Evolutionary conservation across 1,140 invertebrate species (phyloP), one percentile per base, ranked within the genome.

Genomic region (Holcopasites calliopsidis): DNA sequence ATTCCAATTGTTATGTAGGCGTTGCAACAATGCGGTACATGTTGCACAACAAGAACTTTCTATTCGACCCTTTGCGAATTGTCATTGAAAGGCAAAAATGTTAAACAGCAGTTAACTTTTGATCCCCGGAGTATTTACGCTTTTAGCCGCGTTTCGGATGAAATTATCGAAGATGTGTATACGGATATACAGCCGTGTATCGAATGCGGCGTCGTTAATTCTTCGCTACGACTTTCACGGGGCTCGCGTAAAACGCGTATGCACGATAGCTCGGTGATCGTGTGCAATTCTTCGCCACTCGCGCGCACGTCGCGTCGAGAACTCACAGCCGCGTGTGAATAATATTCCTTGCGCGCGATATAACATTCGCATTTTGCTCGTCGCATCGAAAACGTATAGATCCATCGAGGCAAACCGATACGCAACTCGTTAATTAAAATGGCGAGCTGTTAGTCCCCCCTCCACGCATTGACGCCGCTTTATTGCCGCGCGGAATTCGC

Each of bases 361-460:
- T n/a, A n/a, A n/a, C n/a, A n/a, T n/a, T n/a, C n/a, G n/a, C n/a
- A n/a, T 73, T 72, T 57, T 18, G 50, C 28, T 28, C 33, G 33
- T 42, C 57, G 61, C 50, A 50, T 13, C 11, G n/a, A 6, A 52
- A 66, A 26, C 35, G 50, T 16, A 47, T 54, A 44, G 71, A 61
- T 77, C 47, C 66, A 58, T 58, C 33, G 69, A 44, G 50, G 64
- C 55, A 70, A 77, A 72, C 52, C 81, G 85, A 82, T 74, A 81
- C n/a, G n/a, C n/a, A n/a, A n/a, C 82, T 84, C 83, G 87, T 90
- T 90, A 90, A 90, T 91, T 90, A 90, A 91, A 91, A 89, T 89
- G 88, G 87, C 88, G 84, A 87, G 83, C 80, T 83, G 85, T 89
- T 89, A 87, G 87, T 80, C 72, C 82, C 77, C n/a, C n/a, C n/a